Evolutionary conservation across 2,888 invertebrate species (phyloP).

Genomic region (Epinotia nisella): DNA sequence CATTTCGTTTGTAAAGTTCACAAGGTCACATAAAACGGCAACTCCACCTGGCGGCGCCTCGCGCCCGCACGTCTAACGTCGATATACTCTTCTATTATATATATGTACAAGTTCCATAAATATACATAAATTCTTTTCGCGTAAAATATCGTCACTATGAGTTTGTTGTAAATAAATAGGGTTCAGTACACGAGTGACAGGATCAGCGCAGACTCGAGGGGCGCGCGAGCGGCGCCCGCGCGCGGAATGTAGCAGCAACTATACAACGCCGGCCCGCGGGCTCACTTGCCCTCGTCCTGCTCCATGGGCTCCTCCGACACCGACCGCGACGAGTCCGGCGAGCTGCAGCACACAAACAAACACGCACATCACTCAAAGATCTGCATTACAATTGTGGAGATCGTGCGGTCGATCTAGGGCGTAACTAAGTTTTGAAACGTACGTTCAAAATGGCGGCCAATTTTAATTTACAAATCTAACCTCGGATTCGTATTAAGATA

Average conservation of each 20-base stretch:
- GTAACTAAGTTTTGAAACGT: too few relatives aligned
- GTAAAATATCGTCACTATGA: slow-evolving; percentile 46
- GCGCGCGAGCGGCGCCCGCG: slow-evolving; percentile 31
- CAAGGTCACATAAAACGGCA: slow-evolving; percentile 40
- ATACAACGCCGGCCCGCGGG: slow-evolving; percentile 29
- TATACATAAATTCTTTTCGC: slow-evolving; percentile 49
- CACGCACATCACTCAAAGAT: slow-evolving; percentile 54
- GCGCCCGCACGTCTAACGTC: slow-evolving; percentile 33
- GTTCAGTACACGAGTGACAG: slow-evolving; percentile 36
- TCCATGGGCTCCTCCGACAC: slow-evolving; percentile 93
- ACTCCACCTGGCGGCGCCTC: background rate
- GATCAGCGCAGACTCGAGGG: slow-evolving; percentile 46
- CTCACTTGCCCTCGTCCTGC: slow-evolving; percentile 92
- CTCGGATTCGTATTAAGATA: too few relatives aligned
- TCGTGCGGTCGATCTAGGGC: too few relatives aligned
- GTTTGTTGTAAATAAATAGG: slow-evolving; percentile 46
- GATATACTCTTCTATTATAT: slow-evolving; percentile 29
- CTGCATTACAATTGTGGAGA: too few relatives aligned
- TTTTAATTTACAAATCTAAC: too few relatives aligned
- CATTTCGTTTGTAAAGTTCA: slow-evolving; percentile 55
- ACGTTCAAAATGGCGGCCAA: too few relatives aligned
- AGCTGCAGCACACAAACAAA: slow-evolving; percentile 61
- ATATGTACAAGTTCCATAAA: slow-evolving; percentile 45
- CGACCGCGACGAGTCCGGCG: slow-evolving; percentile 87
- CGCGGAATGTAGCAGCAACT: slow-evolving; percentile 27